Evolutionary conservation across 2,888 invertebrate species (phyloP), one percentile per base, ranked within the genome.

Genomic region (Drosophila austrosaltans): DNA sequence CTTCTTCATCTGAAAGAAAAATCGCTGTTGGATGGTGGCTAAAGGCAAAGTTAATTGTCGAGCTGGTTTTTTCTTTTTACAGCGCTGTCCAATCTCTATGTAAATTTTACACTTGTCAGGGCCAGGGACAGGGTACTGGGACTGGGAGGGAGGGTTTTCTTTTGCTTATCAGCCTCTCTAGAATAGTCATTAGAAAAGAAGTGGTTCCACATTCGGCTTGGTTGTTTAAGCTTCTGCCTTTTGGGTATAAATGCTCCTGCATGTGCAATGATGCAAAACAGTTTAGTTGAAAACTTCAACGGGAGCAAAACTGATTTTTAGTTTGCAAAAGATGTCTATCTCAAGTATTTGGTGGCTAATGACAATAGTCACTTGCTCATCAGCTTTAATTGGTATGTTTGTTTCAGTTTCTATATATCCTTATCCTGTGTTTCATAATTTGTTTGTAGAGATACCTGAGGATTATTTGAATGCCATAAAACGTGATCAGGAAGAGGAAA

Each of bases 231-330:
- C 22, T 56, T 20, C 16, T 56, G 16, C 3, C 32, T 56, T 36
- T 10, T 20, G 16, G 32, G 69, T 81, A 82, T 82, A 82, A 83
- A 82, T 67, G 57, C 66, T 64, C 59, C 69, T 58, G 75, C 16
- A 6, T 12, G 6, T 25, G 32, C 32, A n/a, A 22, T 25, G 53
- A 5, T 56, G 28, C 48, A 22, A 57, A 57, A 63, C 83, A 82
- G 83, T 82, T 70, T 64, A 54, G 7, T 48, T 63, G 48, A 48
- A 80, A 68, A 44, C 53, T 62, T 48, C 73, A 59, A 57, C 60
- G 54, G 28, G 70, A 60, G 62, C 76, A 53, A 30, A 65, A 40
- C 68, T 30, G 53, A 56, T 42, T 16, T 16, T 44, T 40, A 10
- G 20, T 5, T 32, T 40, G 28, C 63, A 53, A 48, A 48, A 78